Percentiles rank a stretch among this genome's conserved stretches.
Conservation (phyloP, 2,797 vertebrate species). For the Darevskia mixta region DNA sequence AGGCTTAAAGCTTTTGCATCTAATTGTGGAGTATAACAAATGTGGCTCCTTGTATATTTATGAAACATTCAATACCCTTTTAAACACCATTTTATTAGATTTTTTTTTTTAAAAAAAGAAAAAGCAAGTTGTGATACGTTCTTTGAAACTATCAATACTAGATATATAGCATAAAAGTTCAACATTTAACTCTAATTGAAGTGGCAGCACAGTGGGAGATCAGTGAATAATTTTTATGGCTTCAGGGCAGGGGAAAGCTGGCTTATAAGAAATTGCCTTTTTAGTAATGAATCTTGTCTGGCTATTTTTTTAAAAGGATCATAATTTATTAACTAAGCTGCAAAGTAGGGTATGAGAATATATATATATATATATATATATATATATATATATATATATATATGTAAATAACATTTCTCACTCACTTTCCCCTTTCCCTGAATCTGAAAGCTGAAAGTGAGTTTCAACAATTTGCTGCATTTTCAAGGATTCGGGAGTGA, state of each 20-base stretch:
- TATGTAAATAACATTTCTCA: background rate
- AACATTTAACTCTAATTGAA: constrained; percentile 71
- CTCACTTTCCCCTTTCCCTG: background rate
- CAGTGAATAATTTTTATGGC: constrained; percentile 60
- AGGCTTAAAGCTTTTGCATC: constrained; percentile 66
- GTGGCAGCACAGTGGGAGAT: constrained; percentile 49
- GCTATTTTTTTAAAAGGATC: constrained; percentile 57
- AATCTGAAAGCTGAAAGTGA: background rate
- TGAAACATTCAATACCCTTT: constrained; percentile 65
- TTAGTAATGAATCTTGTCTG: constrained; percentile 71
- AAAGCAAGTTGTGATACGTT: constrained; percentile 48
- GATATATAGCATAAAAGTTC: constrained; percentile 61
- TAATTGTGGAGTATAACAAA: constrained; percentile 72
- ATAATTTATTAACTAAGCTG: constrained; percentile 73
- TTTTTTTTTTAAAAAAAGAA: constrained; percentile 37
- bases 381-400: too few species aligned
- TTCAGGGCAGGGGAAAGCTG: constrained; percentile 55
- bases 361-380: too few species aligned
- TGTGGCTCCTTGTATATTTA: constrained; percentile 72
- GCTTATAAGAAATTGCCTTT: constrained; percentile 64
- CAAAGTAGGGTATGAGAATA: background rate
- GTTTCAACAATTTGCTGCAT: background rate
- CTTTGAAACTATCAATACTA: constrained; percentile 63
- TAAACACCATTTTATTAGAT: constrained; percentile 45
- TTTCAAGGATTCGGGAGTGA: background rate